These are phyloP conservation scores for Orgyia antiqua DNA, from an alignment of 2,888 invertebrate genomes.

Conservation along the genomic window DNA sequence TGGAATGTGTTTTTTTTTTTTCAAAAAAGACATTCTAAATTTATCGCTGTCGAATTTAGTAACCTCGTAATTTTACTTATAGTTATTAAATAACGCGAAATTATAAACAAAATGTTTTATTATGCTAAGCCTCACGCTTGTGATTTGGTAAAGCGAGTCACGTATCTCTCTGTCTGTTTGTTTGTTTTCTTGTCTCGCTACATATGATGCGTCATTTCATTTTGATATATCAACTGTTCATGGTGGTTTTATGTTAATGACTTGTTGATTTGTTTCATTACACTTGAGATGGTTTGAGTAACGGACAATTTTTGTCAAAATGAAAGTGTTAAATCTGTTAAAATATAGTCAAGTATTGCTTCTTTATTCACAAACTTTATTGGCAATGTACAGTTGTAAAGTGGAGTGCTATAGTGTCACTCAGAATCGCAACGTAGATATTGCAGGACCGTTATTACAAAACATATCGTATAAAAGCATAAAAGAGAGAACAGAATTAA, in stretches of 20 bases:
- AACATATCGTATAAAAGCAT: conserved; percentile 51
- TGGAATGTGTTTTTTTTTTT: conserved; percentile 5
- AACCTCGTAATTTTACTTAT: conserved; percentile 15
- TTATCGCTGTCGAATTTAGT: conserved; percentile 16
- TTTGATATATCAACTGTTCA: conserved; percentile 57
- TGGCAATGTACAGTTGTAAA: conserved; percentile 14
- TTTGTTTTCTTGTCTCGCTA: conserved; percentile 52
- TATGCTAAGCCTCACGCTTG: conserved; percentile 69
- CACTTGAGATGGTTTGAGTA: conserved; percentile 54
- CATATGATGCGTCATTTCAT: conserved; percentile 46
- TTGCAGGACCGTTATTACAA: conserved; percentile 52
- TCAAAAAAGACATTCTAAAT: conserved; percentile 27
- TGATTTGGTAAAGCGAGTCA: conserved; percentile 75
- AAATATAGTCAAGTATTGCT: conserved; percentile 1
- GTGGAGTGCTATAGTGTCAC: conserved; percentile 32
- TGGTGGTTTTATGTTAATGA: conserved; percentile 52
- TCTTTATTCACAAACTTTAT: no score
- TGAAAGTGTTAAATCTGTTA: conserved; percentile 2
- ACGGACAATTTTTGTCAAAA: conserved; percentile 8
- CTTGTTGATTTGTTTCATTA: conserved; percentile 44
- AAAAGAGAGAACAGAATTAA: conserved; percentile 65
- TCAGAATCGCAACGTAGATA: conserved; percentile 39
- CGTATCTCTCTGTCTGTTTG: conserved; percentile 54
- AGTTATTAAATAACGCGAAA: conserved; percentile 34
- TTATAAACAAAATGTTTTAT: conserved; percentile 56